A percentile compares a stretch with the other conserved stretches of the same genome.
These are phyloP conservation scores for Dynastes tityus DNA, from an alignment of 2,888 invertebrate species.

Conservation along the genomic window DNA sequence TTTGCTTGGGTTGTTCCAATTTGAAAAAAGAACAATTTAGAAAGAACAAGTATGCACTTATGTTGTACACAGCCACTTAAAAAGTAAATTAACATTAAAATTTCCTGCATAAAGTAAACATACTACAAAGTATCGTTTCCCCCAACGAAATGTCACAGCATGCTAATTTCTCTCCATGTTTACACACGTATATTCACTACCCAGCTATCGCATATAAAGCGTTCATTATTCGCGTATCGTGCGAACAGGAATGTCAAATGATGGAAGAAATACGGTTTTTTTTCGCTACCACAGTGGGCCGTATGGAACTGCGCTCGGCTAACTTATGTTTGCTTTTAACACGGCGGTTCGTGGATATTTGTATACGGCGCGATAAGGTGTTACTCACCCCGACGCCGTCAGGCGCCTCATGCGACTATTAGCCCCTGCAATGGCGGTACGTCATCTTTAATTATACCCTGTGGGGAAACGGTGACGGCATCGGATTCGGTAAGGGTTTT, in stretches of 20 bases:
- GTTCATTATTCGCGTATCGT: constrained; percentile 25
- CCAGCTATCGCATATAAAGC: constrained; percentile 7
- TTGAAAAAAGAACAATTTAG: background rate
- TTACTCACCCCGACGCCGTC: constrained; percentile 42
- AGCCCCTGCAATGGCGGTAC: background rate
- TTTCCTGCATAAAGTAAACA: background rate
- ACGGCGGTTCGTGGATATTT: constrained; percentile 13
- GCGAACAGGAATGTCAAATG: constrained; percentile 27
- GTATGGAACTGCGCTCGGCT: background rate
- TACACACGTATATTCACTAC: constrained; percentile 9
- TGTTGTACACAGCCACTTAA: background rate
- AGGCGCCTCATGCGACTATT: constrained; percentile 46
- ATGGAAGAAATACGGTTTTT: background rate
- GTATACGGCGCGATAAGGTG: constrained; percentile 39
- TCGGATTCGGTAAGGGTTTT: constrained; percentile 16
- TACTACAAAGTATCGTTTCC: background rate
- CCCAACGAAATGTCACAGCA: constrained; percentile 27
- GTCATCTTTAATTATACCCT: constrained; percentile 39
- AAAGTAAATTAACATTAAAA: constrained; percentile 1
- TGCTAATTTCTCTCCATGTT: constrained; percentile 29
- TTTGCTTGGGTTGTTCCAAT: too few species aligned
- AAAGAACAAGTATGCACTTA: background rate
- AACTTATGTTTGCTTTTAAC: constrained; percentile 42
- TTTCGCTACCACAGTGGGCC: background rate
- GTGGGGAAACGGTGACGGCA: constrained; percentile 9